phyloP scores from a whole-genome alignment of 2,888 invertebrate genomes.

The Cephus pygmeus region DNA sequence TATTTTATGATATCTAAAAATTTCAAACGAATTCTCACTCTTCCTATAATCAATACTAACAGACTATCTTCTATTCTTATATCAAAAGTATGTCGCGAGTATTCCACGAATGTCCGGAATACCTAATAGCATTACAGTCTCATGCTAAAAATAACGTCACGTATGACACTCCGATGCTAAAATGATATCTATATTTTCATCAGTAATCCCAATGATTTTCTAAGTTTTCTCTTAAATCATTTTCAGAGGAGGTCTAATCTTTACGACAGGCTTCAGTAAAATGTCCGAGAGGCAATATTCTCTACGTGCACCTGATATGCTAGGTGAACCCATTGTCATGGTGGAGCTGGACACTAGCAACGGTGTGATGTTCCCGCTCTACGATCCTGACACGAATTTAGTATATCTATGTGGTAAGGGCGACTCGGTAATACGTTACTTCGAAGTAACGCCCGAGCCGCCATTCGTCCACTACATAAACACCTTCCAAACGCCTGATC shows the following conservation, averaged over 20 bases:
- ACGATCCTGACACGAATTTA: slow-evolving; percentile 95
- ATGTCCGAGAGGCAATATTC: slow-evolving; percentile 99
- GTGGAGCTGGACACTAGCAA: slow-evolving; percentile 95
- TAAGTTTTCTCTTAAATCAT: slow-evolving; percentile 23
- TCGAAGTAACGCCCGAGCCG: slow-evolving; percentile 91
- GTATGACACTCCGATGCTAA: not conserved
- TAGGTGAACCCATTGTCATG: slow-evolving; percentile 89
- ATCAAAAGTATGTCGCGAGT: not conserved
- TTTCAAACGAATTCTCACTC: not conserved
- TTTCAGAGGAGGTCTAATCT: slow-evolving; percentile 62
- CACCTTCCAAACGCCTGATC: slow-evolving; percentile 97
- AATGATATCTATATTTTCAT: not conserved
- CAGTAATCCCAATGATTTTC: slow-evolving; percentile 14
- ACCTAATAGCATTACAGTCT: not conserved
- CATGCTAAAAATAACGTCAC: not conserved
- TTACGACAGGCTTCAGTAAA: slow-evolving; percentile 85
- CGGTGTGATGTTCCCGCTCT: slow-evolving; percentile 96
- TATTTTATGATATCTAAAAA: not conserved
- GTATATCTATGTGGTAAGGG: slow-evolving; percentile 97
- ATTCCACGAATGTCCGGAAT: not conserved
- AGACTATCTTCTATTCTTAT: not conserved
- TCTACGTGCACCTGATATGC: slow-evolving; percentile 88
- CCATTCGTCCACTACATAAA: slow-evolving; percentile 97
- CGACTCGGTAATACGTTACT: slow-evolving; percentile 96
- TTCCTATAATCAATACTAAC: not conserved